A percentile compares a stretch with the other conserved stretches of the same genome.
Evolutionary conservation across 2,888 invertebrate genomes (phyloP).

Genomic region (Helobdella robusta): DNA sequence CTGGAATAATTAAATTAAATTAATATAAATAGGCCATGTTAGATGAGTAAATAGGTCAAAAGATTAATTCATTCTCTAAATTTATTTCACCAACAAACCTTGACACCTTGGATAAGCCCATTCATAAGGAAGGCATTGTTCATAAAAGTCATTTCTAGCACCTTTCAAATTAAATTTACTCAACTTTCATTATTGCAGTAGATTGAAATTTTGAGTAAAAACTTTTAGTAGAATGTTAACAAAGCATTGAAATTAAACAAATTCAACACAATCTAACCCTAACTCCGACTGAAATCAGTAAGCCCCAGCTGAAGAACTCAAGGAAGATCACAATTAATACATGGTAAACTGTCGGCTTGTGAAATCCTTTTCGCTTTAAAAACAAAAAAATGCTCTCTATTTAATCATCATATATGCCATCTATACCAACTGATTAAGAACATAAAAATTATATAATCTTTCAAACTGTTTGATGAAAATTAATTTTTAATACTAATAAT

Average conservation of each 20-base stretch:
- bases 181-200: neutral
- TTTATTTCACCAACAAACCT: constrained; percentile 56
- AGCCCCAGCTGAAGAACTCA: constrained; percentile 99
- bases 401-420: neutral
- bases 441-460: no score
- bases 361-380: neutral
- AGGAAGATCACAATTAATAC: constrained; percentile 96
- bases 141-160: constrained; percentile 92
- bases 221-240: neutral
- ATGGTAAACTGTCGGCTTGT: constrained; percentile 81
- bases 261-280: constrained; percentile 53
- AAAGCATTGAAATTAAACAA: neutral
- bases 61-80: no score
- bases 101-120: constrained; percentile 95
- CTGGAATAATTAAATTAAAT: constrained; percentile 44
- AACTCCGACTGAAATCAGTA: constrained; percentile 95
- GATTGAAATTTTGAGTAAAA: neutral
- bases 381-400: neutral
- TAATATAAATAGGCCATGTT: neutral
- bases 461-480: no score
- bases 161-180: constrained; percentile 52
- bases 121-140: constrained; percentile 99
- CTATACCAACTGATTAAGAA: neutral
- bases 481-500: no score
- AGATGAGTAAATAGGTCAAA: neutral